Evolutionary conservation across 2,797 vertebrate genomes (phyloP).

Genomic region (Ctenopoma multispine): DNA sequence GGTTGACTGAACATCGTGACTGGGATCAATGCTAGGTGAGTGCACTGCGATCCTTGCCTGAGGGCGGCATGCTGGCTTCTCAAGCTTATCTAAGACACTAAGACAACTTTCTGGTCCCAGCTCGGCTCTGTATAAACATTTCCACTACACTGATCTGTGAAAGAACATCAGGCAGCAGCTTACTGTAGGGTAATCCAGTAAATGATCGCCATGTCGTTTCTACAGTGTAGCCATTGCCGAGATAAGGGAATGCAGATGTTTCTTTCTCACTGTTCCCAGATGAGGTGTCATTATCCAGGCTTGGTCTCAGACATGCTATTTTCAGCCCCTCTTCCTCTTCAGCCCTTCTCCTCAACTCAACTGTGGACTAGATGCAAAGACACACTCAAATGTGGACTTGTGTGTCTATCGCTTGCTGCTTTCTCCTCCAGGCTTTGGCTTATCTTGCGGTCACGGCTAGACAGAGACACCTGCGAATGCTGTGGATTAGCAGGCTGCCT

Average conservation of each 20-base stretch:
- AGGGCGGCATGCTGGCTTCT: constrained; percentile 36
- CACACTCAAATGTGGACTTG: constrained; percentile 52
- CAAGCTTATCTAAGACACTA: constrained; percentile 69
- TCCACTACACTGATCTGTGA: constrained; percentile 75
- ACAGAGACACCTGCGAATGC: constrained; percentile 79
- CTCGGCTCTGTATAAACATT: constrained; percentile 65
- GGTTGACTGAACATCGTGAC: constrained; percentile 43
- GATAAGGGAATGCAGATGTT: constrained; percentile 83
- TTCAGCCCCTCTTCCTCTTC: constrained; percentile 70
- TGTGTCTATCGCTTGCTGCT: constrained; percentile 58
- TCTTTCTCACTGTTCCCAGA: constrained; percentile 67
- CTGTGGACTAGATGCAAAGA: constrained; percentile 59
- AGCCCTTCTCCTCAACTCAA: constrained; percentile 66
- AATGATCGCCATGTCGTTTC: constrained; percentile 74
- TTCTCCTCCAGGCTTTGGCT: constrained; percentile 75
- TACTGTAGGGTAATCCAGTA: constrained; percentile 75
- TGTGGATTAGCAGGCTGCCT: constrained; percentile 78
- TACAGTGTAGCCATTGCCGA: constrained; percentile 59
- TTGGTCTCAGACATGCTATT: constrained; percentile 71
- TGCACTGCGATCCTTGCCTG: constrained; percentile 29
- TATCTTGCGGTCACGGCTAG: constrained; percentile 81
- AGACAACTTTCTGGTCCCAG: constrained; percentile 56
- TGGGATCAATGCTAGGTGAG: constrained; percentile 56
- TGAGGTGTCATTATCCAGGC: constrained; percentile 73
- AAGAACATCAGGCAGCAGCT: constrained; percentile 68